These are phyloP conservation scores for Brachionus koreanus DNA, from an alignment of 1,140 invertebrate species.

Conservation along the genomic window DNA sequence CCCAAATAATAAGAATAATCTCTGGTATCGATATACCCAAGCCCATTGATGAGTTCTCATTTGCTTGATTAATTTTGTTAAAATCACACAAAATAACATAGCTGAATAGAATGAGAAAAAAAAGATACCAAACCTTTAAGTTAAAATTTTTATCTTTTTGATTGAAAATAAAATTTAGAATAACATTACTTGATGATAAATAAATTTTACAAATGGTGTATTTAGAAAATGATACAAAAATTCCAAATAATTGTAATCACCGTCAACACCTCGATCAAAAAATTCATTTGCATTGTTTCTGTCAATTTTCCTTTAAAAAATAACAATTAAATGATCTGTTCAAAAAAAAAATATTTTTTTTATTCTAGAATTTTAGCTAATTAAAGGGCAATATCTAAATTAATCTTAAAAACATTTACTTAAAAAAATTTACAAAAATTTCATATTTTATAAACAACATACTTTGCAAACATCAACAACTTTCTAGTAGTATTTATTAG, in stretches of 20 bases:
- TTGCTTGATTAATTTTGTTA: neutral
- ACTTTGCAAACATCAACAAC: too few relatives aligned
- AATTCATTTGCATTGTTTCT: neutral
- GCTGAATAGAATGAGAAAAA: conserved; percentile 26
- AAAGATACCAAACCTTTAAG: neutral
- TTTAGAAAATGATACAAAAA: conserved; percentile 31
- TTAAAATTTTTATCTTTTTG: neutral
- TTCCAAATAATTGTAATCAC: neutral
- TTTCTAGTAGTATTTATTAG: too few relatives aligned
- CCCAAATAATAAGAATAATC: conserved; percentile 28
- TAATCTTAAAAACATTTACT: too few relatives aligned
- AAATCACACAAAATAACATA: conserved; percentile 36
- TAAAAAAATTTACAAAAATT: too few relatives aligned
- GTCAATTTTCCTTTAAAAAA: neutral
- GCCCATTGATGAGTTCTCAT: neutral
- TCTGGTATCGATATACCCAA: conserved; percentile 28
- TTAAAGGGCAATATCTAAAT: too few relatives aligned
- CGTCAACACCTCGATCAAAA: neutral
- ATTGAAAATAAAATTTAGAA: neutral
- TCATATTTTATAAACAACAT: too few relatives aligned
- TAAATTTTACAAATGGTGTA: conserved; percentile 10
- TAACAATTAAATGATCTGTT: neutral
- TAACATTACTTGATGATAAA: conserved; percentile 27
- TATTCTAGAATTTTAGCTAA: too few relatives aligned
- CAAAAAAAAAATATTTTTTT: neutral